Conservation (phyloP, 2,797 vertebrate genomes). For the Pyrocephalus nanus region DNA sequence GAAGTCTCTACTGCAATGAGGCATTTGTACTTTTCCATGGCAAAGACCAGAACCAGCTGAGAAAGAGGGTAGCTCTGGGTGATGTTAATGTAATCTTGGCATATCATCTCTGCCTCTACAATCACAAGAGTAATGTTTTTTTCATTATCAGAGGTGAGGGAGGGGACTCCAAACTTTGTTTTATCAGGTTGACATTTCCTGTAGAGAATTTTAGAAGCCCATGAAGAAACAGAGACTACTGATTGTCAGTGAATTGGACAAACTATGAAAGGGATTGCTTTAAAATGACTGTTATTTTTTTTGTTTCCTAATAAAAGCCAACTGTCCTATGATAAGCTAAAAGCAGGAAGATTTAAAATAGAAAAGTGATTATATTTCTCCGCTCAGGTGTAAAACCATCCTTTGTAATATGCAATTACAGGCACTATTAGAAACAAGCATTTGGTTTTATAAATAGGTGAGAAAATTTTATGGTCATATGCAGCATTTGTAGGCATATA, state of each 20-base stretch:
- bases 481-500: not conserved
- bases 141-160: not conserved
- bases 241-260: not conserved
- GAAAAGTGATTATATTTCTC: not conserved
- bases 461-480: not conserved
- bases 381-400: not conserved
- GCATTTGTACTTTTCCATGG: not conserved
- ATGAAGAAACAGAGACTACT: not conserved
- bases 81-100: not conserved
- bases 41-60: not conserved
- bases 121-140: not conserved
- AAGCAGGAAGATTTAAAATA: not conserved
- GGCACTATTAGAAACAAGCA: not conserved
- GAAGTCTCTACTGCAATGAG: not conserved
- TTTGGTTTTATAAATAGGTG: not conserved
- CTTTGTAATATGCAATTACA: not conserved
- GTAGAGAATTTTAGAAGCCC: not conserved
- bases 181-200: not conserved
- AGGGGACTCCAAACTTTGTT: not conserved
- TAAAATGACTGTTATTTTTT: not conserved
- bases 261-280: not conserved
- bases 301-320: not conserved
- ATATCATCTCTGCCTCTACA: not conserved
- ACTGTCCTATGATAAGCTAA: not conserved
- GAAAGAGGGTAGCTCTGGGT: not conserved